Evolutionary conservation across 2,113 vertebrate species (phyloP), one percentile per base, ranked within the genome.

Genomic region (Blennius ocellaris): DNA sequence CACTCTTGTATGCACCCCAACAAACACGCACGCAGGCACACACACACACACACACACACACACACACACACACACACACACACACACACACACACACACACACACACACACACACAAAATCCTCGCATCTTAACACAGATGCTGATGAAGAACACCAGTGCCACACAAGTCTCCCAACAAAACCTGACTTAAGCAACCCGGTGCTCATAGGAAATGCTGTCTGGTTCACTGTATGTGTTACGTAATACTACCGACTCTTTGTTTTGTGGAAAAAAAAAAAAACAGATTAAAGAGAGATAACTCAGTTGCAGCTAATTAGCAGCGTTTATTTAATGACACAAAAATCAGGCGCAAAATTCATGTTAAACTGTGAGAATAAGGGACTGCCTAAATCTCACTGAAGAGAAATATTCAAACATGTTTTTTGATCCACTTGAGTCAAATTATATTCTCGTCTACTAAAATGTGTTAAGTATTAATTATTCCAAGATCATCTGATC

Each of bases 61-160:
- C 79, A 70, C 40, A 16, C 52, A 78, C 48, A 61, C 71, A 74
- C 48, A 76, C 37, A 53, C 45, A 44, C 15, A 4, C 21, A 30
- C 2, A 4, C 21, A 30, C 21, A 4, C 21, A 30, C 2, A 4
- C 21, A 30, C 21, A 48, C n/a, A 58, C 15, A 62, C 45, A 57
- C 49, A 44, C 53, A 53, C 7, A 68, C 79, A 70, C 40, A 16
- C 52, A 78, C 48, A 61, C 71, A 74, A 81, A 82, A 80, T 38
- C 36, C 53, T 60, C 40, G 16, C 56, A 73, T 84, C 70, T 82
- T 76, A 76, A 73, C 36, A 69, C 36, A 56, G 1, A 50, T 6
- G 48, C 17, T 37, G 37, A 56, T 59, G 8, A 40, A 40, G 45
- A 38, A 14, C 56, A 51, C 11, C n/a, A 47, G 41, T 57, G 64